Evolutionary conservation across 2,888 invertebrate genomes (phyloP), one percentile per base, ranked within the genome.

Genomic region (Plebejus anna): DNA sequence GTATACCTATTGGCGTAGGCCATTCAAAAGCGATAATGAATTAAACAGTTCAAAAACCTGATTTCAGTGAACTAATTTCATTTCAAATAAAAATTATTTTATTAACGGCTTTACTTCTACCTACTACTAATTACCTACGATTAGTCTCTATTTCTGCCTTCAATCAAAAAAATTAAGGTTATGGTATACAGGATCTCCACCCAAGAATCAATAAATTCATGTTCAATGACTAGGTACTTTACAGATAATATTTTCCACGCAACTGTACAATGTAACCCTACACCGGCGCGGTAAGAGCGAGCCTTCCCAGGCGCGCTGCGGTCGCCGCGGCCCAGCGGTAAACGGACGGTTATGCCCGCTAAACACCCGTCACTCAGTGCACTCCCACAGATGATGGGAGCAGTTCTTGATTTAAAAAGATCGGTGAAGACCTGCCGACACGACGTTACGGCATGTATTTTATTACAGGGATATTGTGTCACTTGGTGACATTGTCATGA

Each of bases 311-410:
- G 82, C 80, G 83, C 80, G 83, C 83, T 91, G 91, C 85, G 91
- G 91, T 91, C 83, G 80, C 82, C 87, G 87, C 86, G 87, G 88
- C 86, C 87, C 87, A 81, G 84, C 87, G 84, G 88, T 92, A 91
- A 92, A 91, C 89, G 90, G 87, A 87, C 88, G 81, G 85, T 91
- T 91, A 92, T 89, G 86, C 89, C 84, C 85, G 88, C 90, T 92
- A 91, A 91, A 91, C 84, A 88, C 89, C 86, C 87, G 84, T 85
- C 87, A 85, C 86, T 85, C 84, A 83, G 81, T 81, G 78, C 55
- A 16, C 4, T 78, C 78, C 79, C 78, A 82, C 77, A 71, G 61
- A 61, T 11, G 28, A 28, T 28, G 4, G 7, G 13, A 28, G 9
- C 28, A 28, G 28, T 28, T 11, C 61, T 28, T 61, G 28, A 28